These are phyloP conservation scores for Athripsodes cinereus DNA, from an alignment of 2,888 invertebrate species.

Conservation along the genomic window DNA sequence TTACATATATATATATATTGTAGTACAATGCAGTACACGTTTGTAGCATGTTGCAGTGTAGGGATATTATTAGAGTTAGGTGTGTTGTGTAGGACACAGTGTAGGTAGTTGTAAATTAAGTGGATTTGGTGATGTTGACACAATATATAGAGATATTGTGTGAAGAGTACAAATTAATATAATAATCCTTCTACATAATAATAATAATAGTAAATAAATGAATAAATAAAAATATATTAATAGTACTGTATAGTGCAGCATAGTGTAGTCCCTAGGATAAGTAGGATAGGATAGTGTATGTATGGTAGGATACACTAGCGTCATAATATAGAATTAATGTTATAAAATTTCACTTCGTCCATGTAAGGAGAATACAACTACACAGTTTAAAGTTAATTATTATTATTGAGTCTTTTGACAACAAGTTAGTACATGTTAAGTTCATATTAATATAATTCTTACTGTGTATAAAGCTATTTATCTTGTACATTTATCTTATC, in stretches of 20 bases:
- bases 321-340: neutral
- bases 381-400: neutral
- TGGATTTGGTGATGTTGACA: neutral
- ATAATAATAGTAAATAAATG: conserved; percentile 19
- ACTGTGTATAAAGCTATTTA: neutral
- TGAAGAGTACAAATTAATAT: conserved; percentile 48
- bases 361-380: conserved; percentile 15
- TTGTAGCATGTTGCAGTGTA: too few species aligned
- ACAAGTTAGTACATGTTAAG: neutral
- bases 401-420: conserved; percentile 20
- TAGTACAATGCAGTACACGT: too few species aligned
- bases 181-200: too few species aligned
- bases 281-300: neutral
- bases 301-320: neutral
- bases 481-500: neutral
- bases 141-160: conserved; percentile 18
- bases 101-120: too few species aligned
- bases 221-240: conserved; percentile 1
- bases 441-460: neutral
- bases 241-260: too few species aligned
- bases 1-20: too few species aligned
- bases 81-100: too few species aligned
- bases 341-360: conserved; percentile 27
- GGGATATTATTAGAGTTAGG: too few species aligned
- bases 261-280: too few species aligned